Percentiles rank a stretch among this genome's conserved stretches.
phyloP scores from a whole-genome alignment of 1,140 invertebrate genomes.

The Subanguina moxae region DNA sequence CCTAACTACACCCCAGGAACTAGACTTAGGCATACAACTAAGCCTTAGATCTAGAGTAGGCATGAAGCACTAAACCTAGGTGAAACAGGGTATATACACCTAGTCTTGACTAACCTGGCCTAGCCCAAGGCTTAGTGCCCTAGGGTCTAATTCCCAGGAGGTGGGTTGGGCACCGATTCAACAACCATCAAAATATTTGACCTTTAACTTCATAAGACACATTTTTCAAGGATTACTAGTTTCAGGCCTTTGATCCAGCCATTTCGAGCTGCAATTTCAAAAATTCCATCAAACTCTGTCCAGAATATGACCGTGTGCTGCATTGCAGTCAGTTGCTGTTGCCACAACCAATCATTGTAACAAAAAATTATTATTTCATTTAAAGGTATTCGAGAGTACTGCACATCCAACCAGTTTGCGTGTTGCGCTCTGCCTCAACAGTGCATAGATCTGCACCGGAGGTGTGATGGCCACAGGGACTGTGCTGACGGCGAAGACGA shows the following conservation, averaged over 20 bases:
- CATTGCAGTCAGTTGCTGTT: constrained; percentile 40
- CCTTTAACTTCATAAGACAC: no score
- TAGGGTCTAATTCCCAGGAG: no score
- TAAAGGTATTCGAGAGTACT: constrained; percentile 30
- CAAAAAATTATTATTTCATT: not conserved
- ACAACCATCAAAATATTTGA: no score
- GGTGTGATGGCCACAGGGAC: constrained; percentile 34
- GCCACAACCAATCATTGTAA: not conserved
- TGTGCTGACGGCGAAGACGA: constrained; percentile 36
- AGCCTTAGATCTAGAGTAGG: no score
- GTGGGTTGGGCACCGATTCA: no score
- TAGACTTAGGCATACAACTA: no score
- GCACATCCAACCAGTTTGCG: constrained; percentile 22
- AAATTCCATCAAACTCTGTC: constrained; percentile 33
- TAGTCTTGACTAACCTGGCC: no score
- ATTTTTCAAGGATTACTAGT: no score
- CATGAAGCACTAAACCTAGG: no score
- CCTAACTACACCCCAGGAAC: no score
- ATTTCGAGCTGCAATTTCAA: constrained; percentile 32
- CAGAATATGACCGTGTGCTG: constrained; percentile 37
- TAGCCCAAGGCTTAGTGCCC: no score
- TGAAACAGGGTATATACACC: no score
- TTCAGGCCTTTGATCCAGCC: constrained; percentile 38
- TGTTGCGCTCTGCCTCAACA: constrained; percentile 30
- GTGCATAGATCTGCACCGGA: constrained; percentile 22